phyloP scores from a whole-genome alignment of 2,888 invertebrate species.

The Deilephila porcellus region DNA sequence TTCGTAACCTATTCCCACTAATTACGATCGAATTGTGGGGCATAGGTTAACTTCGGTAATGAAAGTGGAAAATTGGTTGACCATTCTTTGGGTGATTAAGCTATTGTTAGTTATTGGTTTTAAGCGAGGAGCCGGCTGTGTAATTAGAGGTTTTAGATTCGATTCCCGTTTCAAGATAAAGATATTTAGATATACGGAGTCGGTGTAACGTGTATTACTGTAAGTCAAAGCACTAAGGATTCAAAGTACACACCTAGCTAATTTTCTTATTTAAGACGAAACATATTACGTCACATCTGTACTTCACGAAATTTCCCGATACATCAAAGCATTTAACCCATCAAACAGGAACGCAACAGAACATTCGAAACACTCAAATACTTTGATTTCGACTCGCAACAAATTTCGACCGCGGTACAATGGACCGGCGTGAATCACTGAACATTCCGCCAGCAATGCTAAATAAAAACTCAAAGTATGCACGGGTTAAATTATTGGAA shows the following conservation, averaged over 20 bases:
- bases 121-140: neutral
- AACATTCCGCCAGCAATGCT: constrained; percentile 44
- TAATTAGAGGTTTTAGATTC: no score
- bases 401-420: constrained; percentile 36
- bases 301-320: neutral
- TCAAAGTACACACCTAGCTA: no score
- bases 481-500: constrained; percentile 13
- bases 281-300: no score
- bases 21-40: constrained; percentile 26
- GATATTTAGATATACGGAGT: no score
- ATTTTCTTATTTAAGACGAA: no score
- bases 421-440: constrained; percentile 48
- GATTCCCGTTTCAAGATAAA: no score
- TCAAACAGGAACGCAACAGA: neutral
- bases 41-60: constrained; percentile 26
- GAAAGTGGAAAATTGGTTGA: constrained; percentile 30
- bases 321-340: constrained; percentile 7
- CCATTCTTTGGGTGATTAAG: neutral
- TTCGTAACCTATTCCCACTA: constrained; percentile 35
- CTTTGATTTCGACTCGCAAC: constrained; percentile 18
- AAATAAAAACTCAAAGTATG: constrained; percentile 28
- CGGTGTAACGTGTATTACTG: no score
- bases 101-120: neutral
- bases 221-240: no score
- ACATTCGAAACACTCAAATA: neutral